Base-by-base conservation (phyloP, 2,113 vertebrate species). In the Notothenia rossii region DNA sequence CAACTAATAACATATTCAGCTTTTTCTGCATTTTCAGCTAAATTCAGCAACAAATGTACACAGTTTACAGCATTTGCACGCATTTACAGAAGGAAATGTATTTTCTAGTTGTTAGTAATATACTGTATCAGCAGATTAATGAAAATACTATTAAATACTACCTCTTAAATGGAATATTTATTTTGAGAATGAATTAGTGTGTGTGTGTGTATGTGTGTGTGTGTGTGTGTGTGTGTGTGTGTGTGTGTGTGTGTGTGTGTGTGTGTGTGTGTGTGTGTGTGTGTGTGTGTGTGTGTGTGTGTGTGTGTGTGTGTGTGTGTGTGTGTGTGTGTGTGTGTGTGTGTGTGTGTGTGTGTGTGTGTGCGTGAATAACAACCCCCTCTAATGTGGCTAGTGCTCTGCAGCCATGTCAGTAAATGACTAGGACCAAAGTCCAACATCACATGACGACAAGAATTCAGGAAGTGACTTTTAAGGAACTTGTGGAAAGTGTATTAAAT, bases 391-490 rank as follows among this genome's bases (percentile, higher is more conserved):
- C 53, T 18, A 70, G 54, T 77, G 43, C 63, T 45, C 73, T 75
- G 62, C 54, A 76, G 66, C 81, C 62, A 61, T 75, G 86, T 77
- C 74, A 72, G 43, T 22, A 22, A 69, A 20, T 75, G 59, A 51
- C 55, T 65, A 55, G 14, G 88, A 62, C 14, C 86, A 92, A 93
- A 91, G 92, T 91, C 86, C 92, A 90, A 65, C 70, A 48, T 29
- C 45, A 67, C 83, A 72, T 45, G 68, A 60, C 25, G 67, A 13
- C 0, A 74, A 55, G 73, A 72, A 48, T 78, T 79, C 83, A 92
- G 89, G 90, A 92, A 91, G 86, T 79, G 18, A 50, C 45, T 71
- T 61, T 22, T 29, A 20, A 49, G 55, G 56, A 50, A 36, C 53
- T 6, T 0, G 5, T 56, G 65, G 22, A 72, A 54, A 49, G 11